Evolutionary conservation across 2,113 vertebrate genomes (phyloP).

Genomic region (Corythornis cristatus): DNA sequence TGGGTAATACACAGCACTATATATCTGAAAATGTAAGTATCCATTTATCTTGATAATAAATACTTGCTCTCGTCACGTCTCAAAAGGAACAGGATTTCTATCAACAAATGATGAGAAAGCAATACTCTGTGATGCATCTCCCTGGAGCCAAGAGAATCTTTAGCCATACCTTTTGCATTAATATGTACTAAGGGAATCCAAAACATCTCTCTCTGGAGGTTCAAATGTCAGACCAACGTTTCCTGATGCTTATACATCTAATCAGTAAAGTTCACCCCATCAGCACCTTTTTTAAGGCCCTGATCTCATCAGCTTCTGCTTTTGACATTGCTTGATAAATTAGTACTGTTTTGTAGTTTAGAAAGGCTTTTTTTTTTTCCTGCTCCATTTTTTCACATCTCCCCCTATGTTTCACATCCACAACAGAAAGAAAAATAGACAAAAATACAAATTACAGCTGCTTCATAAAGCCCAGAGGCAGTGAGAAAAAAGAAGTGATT

Average conservation of each 20-base stretch:
- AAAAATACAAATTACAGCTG: background rate
- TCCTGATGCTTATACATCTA: slow-evolving; percentile 51
- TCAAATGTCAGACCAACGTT: slow-evolving; percentile 58
- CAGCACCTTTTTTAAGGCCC: slow-evolving; percentile 62
- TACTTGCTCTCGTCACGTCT: slow-evolving; percentile 44
- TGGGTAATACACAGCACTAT: slow-evolving; percentile 26
- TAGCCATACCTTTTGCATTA: slow-evolving; percentile 42
- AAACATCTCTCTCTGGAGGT: slow-evolving; percentile 46
- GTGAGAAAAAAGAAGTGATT: background rate
- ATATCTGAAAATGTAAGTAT: slow-evolving; percentile 48
- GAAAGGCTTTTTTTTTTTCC: background rate
- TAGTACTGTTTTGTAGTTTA: background rate
- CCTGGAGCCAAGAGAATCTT: background rate
- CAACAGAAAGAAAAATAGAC: background rate
- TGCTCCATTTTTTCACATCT: background rate
- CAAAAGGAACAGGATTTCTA: slow-evolving; percentile 63
- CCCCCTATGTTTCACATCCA: background rate
- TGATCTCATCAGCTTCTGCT: slow-evolving; percentile 4
- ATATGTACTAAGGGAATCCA: slow-evolving; percentile 60
- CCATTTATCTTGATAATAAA: slow-evolving; percentile 69
- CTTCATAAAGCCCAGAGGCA: background rate
- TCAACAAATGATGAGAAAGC: slow-evolving; percentile 70
- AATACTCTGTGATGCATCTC: slow-evolving; percentile 43
- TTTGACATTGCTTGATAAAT: background rate
- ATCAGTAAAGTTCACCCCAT: slow-evolving; percentile 58